A percentile compares a stretch with the other conserved stretches of the same genome.
These are phyloP conservation scores for Ectobius pallidus DNA, from an alignment of 2,888 invertebrate species.

Conservation along the genomic window DNA sequence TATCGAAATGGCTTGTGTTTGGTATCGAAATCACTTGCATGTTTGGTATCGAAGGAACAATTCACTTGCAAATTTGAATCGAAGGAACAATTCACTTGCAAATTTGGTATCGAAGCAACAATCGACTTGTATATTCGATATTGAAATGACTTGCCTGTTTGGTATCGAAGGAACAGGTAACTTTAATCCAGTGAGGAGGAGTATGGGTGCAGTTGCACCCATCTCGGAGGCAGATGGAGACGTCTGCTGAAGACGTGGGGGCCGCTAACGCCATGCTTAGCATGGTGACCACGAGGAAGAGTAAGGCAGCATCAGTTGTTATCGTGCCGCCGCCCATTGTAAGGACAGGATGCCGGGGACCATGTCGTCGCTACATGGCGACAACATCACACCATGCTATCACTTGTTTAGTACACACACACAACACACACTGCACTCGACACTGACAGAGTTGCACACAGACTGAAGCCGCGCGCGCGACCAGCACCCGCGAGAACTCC, in stretches of 20 bases:
- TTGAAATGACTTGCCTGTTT: conserved; percentile 64
- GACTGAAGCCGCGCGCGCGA: not conserved
- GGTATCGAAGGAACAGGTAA: conserved; percentile 67
- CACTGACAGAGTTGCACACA: not conserved
- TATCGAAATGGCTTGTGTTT: no score
- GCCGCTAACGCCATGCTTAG: conserved; percentile 25
- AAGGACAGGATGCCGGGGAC: conserved; percentile 13
- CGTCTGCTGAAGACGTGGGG: conserved; percentile 10
- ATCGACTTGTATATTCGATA: no score
- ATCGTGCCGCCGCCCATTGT: conserved; percentile 38
- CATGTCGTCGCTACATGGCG: conserved; percentile 27
- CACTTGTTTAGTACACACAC: not conserved
- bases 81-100: no score
- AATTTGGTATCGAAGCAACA: no score
- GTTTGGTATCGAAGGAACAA: no score
- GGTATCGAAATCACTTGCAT: no score
- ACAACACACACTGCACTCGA: not conserved
- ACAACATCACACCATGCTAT: not conserved
- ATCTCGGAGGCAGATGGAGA: conserved; percentile 26
- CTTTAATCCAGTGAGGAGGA: conserved; percentile 65
- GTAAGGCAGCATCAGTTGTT: conserved; percentile 36
- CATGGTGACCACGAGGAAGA: conserved; percentile 5
- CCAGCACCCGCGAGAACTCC: not conserved
- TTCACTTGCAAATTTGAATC: no score
- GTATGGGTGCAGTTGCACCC: conserved; percentile 66